Base-by-base conservation (phyloP, 2,888 invertebrate species). In the Disparrhopalites patrizii region DNA sequence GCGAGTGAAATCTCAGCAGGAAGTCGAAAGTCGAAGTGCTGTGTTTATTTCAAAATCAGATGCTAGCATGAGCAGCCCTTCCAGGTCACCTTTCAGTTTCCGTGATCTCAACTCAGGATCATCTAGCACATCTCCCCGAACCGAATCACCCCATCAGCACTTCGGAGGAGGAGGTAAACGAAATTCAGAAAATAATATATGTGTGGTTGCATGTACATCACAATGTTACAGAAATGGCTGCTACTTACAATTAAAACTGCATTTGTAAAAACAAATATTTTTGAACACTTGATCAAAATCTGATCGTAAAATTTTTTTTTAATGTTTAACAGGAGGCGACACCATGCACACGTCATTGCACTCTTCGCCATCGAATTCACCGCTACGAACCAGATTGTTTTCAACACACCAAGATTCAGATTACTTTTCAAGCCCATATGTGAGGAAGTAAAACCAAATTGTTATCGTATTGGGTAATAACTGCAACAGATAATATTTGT, bases 71-170 rank as follows among this genome's bases (percentile, higher is more conserved):
- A 2, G 28, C 13, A 27, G 38, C 38, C 8, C 57, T 28, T 30
- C 57, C n/a, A 61, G 8, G 15, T 15, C 30, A 2, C 50, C 30
- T 13, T 58, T 28, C n/a, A n/a, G n/a, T n/a, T 51, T 61, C 47
- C 30, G 61, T 1, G 61, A 61, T 51, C 23, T 61, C 2, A 47
- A 51, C 36, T 51, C 61, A n/a, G 33, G 61, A 36, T 61, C 61
- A 36, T 61, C 51, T 15, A 51, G 33, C 36, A n/a, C 33, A 1
- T 51, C 51, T 51, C 60, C 60, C 7, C n/a, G n/a, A n/a, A n/a
- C n/a, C n/a, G 4, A 28, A 27, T 27, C 43, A 47, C 61, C 50
- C 5, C 23, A 20, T 36, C 36, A 13, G 0, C 30, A 51, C 27
- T 28, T 10, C 31, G 20, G 47, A 27, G 33, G 50, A 25, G 51